Evolutionary conservation across 2,888 invertebrate genomes (phyloP).

Genomic region (Selenia dentaria): DNA sequence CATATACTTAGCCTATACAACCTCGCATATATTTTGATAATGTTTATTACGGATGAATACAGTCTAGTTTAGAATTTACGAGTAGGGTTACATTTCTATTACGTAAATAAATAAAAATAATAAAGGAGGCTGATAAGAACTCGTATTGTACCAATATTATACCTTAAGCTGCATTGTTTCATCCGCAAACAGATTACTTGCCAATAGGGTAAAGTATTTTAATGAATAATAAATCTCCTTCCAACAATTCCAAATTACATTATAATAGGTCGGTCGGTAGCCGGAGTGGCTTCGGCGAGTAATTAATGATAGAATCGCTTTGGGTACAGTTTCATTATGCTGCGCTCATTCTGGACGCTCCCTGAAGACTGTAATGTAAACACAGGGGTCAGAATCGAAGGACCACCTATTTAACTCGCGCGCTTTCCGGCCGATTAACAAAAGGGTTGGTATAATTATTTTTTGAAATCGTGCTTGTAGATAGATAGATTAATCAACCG

Average conservation of each 20-base stretch:
- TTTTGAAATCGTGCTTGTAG: too few species aligned
- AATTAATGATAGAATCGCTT: constrained; percentile 56
- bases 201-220: constrained; percentile 28
- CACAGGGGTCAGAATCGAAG: not conserved
- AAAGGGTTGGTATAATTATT: too few species aligned
- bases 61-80: too few species aligned
- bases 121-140: too few species aligned
- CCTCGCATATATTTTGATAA: too few species aligned
- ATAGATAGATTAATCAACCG: too few species aligned
- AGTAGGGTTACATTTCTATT: too few species aligned
- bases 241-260: constrained; percentile 40
- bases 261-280: constrained; percentile 33
- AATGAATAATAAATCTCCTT: constrained; percentile 35
- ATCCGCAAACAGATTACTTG: constrained; percentile 32
- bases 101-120: too few species aligned
- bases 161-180: constrained; percentile 25
- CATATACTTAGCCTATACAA: too few species aligned
- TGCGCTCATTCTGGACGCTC: constrained; percentile 56
- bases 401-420: not conserved
- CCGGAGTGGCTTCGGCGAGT: constrained; percentile 39
- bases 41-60: too few species aligned
- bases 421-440: too few species aligned
- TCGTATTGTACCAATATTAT: too few species aligned
- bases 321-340: constrained; percentile 63
- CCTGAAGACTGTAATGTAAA: constrained; percentile 35